phyloP scores from a whole-genome alignment of 2,113 vertebrate species.

The Sminthopsis crassicaudata region DNA sequence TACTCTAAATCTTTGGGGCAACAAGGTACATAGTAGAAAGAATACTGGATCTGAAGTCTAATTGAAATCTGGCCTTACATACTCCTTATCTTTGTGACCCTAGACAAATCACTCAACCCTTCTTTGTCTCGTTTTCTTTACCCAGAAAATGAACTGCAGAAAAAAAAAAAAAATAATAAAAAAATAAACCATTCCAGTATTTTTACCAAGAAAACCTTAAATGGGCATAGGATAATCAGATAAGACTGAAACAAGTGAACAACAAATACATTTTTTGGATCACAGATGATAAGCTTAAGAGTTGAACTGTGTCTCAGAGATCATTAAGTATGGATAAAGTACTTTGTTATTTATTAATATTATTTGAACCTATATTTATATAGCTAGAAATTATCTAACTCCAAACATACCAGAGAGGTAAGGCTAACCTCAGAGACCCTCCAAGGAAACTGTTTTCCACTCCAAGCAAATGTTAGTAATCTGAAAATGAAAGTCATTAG shows the following conservation, averaged over 20 bases:
- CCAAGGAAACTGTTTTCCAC: not conserved
- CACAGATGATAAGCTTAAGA: not conserved
- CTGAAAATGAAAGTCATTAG: not conserved
- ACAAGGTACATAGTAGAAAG: not conserved
- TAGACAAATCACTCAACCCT: not conserved
- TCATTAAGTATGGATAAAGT: not conserved
- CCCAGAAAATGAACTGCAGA: not conserved
- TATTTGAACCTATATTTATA: not conserved
- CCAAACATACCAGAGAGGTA: not conserved
- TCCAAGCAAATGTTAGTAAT: not conserved
- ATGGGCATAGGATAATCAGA: not conserved
- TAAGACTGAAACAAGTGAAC: not conserved
- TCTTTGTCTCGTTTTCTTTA: not conserved
- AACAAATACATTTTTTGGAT: not conserved
- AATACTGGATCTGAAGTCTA: not conserved
- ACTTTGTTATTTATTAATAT: not conserved
- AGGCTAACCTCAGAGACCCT: not conserved
- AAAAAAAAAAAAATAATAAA: not conserved
- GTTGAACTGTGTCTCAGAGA: not conserved
- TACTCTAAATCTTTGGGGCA: not conserved
- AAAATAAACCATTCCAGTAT: not conserved
- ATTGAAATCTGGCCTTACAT: not conserved
- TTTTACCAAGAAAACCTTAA: not conserved
- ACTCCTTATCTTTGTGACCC: not conserved
- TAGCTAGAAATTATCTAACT: not conserved